A percentile compares a stretch with the other conserved stretches of the same genome.
Conservation (phyloP, 2,888 invertebrate species). For the Cartodere bifasciata region DNA sequence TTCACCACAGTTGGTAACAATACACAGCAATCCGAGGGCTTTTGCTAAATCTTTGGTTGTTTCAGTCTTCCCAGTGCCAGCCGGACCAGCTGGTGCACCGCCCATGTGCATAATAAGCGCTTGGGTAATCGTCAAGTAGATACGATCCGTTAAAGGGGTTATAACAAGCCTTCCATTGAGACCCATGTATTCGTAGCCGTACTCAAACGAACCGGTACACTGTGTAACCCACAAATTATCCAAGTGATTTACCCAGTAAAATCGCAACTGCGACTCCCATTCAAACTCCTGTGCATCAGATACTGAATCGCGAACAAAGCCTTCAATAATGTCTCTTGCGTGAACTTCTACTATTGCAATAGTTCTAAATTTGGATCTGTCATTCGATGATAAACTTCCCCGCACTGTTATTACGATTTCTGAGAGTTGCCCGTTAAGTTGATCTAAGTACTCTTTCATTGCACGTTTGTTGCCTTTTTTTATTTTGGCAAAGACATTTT, state of each 20-base stretch:
- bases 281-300: conserved; percentile 76
- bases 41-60: conserved; percentile 87
- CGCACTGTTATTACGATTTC: conserved; percentile 68
- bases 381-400: conserved; percentile 62
- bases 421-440: conserved; percentile 70
- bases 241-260: conserved; percentile 76
- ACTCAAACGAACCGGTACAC: conserved; percentile 77
- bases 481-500: conserved; percentile 69
- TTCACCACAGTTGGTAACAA: conserved; percentile 87
- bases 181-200: conserved; percentile 94
- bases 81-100: conserved; percentile 78
- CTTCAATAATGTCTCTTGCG: conserved; percentile 79
- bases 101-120: conserved; percentile 85
- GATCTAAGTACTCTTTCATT: conserved; percentile 78
- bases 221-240: conserved; percentile 75
- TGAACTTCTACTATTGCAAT: conserved; percentile 87
- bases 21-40: conserved; percentile 68
- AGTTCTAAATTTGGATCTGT: conserved; percentile 77
- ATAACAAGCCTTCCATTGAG: conserved; percentile 82
- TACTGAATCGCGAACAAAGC: conserved; percentile 66
- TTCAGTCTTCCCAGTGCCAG: conserved; percentile 83
- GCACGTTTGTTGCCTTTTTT: conserved; percentile 67
- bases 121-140: conserved; percentile 86
- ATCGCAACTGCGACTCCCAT: conserved; percentile 88
- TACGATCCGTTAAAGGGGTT: conserved; percentile 84